Evolutionary conservation across 2,113 vertebrate genomes (phyloP).

Genomic region (Brachypteracias leptosomus): DNA sequence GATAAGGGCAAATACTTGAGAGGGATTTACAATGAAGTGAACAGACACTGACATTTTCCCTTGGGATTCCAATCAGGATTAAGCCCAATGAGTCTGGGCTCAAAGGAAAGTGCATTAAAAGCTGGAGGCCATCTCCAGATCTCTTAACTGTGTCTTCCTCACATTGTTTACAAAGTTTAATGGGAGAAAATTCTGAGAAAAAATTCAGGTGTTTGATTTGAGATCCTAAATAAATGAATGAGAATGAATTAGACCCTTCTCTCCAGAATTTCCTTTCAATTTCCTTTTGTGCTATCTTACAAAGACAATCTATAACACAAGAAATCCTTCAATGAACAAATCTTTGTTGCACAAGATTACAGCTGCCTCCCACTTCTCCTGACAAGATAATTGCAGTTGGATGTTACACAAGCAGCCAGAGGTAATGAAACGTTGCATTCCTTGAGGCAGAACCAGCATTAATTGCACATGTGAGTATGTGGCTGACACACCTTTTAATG

Average conservation of each 20-base stretch:
- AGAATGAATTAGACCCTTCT: background rate
- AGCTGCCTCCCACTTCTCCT: background rate
- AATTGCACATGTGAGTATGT: background rate
- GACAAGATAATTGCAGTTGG: background rate
- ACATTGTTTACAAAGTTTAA: background rate
- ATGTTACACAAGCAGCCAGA: background rate
- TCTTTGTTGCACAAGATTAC: background rate
- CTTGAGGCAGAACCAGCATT: background rate
- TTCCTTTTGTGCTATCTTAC: background rate
- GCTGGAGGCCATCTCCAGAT: background rate
- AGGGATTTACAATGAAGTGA: constrained; percentile 28
- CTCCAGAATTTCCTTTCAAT: background rate
- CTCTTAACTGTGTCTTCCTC: background rate
- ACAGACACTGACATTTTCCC: background rate
- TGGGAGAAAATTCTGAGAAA: background rate
- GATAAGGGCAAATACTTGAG: background rate
- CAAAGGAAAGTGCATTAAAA: background rate
- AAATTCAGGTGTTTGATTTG: background rate
- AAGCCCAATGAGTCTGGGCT: background rate
- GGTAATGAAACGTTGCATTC: background rate
- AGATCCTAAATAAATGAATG: background rate
- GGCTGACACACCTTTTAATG: background rate
- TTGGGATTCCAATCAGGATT: constrained; percentile 32
- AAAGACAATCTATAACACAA: background rate
- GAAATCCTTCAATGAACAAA: background rate